Evolutionary conservation across 2,888 invertebrate genomes (phyloP).

Genomic region (Siphlonurus alternatus): DNA sequence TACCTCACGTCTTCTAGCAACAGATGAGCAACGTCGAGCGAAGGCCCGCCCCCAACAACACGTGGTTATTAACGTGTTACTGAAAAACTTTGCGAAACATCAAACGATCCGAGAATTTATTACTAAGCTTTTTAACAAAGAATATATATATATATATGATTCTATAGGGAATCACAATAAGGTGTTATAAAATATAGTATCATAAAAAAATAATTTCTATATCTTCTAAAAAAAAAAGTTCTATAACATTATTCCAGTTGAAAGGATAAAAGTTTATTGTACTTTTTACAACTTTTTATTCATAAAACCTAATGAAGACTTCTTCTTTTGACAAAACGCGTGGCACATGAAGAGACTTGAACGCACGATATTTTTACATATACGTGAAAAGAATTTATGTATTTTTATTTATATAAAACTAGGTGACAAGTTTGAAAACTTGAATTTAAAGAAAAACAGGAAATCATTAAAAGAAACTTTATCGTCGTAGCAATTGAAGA

Average conservation of each 20-base stretch:
- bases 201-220: not conserved
- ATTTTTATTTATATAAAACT: too few relatives aligned
- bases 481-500: too few relatives aligned
- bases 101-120: not conserved
- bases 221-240: too few relatives aligned
- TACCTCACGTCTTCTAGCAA: too few relatives aligned
- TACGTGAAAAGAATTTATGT: too few relatives aligned
- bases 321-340: not conserved
- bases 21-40: not conserved
- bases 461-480: too few relatives aligned
- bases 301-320: not conserved
- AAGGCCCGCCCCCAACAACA: not conserved
- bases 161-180: not conserved
- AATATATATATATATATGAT: not conserved
- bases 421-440: too few relatives aligned
- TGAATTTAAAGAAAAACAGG: too few relatives aligned
- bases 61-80: not conserved
- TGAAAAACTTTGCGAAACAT: not conserved
- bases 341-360: not conserved
- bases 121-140: not conserved
- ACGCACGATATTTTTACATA: not conserved
- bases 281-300: not conserved
- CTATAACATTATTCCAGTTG: too few relatives aligned
- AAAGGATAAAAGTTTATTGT: too few relatives aligned
- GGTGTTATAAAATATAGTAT: not conserved